These are phyloP conservation scores for Brachystomella parvula DNA, from an alignment of 1,140 invertebrate species.

Conservation along the genomic window DNA sequence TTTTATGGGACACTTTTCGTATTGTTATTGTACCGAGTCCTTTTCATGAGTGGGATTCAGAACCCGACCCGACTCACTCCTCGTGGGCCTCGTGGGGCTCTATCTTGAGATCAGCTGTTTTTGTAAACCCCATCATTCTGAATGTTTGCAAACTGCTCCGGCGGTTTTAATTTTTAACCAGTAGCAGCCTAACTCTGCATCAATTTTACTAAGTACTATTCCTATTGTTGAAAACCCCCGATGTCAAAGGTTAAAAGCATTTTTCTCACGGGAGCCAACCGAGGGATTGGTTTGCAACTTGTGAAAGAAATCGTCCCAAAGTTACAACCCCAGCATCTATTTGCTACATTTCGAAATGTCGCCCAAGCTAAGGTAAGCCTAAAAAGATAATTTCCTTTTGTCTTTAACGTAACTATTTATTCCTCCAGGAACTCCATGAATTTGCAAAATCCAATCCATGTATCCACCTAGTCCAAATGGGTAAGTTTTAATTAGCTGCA, in stretches of 20 bases:
- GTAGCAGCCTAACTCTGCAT: too few species aligned
- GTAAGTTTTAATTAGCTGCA: constrained; percentile 17
- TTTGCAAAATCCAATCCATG: constrained; percentile 15
- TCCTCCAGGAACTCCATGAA: constrained; percentile 24
- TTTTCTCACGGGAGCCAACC: constrained; percentile 77
- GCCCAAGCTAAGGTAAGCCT: constrained; percentile 53
- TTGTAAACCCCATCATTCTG: too few species aligned
- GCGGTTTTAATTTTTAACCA: too few species aligned
- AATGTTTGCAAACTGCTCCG: too few species aligned
- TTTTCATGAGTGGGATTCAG: too few species aligned
- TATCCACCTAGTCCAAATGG: constrained; percentile 28
- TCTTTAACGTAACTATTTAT: background rate
- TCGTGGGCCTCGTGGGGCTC: too few species aligned
- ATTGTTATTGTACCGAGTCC: too few species aligned
- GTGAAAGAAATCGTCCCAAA: constrained; percentile 55
- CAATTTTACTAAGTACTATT: background rate
- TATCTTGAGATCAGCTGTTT: too few species aligned
- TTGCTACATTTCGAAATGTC: constrained; percentile 64
- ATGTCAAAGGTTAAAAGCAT: constrained; percentile 58
- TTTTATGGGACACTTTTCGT: too few species aligned
- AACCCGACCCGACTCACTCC: too few species aligned
- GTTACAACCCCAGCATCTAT: constrained; percentile 50
- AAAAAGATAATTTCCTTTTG: constrained; percentile 28
- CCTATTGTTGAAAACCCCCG: background rate
- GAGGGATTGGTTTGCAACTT: constrained; percentile 76